Evolutionary conservation across 1,140 invertebrate species (phyloP).

Genomic region (Drosophila kanapiae): DNA sequence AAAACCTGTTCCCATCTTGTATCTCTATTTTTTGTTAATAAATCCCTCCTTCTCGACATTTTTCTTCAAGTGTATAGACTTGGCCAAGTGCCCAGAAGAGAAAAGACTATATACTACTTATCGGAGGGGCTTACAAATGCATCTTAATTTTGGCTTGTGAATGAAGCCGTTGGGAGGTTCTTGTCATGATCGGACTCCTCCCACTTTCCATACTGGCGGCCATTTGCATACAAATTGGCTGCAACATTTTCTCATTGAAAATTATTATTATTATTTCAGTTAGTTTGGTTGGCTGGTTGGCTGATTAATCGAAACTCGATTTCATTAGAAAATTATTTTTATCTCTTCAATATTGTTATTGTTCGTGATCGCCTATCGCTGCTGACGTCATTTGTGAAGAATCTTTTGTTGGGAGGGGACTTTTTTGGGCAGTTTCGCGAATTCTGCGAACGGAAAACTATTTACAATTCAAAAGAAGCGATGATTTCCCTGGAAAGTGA

Average conservation of each 20-base stretch:
- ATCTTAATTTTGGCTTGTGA: slow-evolving; percentile 29
- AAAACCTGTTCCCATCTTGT: too few relatives aligned
- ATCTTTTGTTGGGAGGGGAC: neutral
- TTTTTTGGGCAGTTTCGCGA: neutral
- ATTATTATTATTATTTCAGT: slow-evolving; percentile 29
- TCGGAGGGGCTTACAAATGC: slow-evolving; percentile 6
- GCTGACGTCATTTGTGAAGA: slow-evolving; percentile 15
- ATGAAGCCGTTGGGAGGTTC: slow-evolving; percentile 48
- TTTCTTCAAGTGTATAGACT: slow-evolving; percentile 16
- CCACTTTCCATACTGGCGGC: slow-evolving; percentile 42
- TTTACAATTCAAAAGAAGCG: slow-evolving; percentile 10
- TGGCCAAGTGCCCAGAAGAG: slow-evolving; percentile 31
- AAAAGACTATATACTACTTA: neutral
- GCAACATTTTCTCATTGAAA: slow-evolving; percentile 47
- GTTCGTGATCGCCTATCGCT: slow-evolving; percentile 21
- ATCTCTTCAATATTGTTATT: slow-evolving; percentile 31
- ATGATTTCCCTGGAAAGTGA: neutral
- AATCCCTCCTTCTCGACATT: too few relatives aligned
- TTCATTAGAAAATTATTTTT: slow-evolving; percentile 43
- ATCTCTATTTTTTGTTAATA: too few relatives aligned
- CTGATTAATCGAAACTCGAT: slow-evolving; percentile 33
- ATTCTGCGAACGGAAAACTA: slow-evolving; percentile 9
- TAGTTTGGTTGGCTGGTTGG: neutral
- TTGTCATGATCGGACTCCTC: slow-evolving; percentile 45
- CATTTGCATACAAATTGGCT: slow-evolving; percentile 52